phyloP scores from a whole-genome alignment of 2,113 vertebrate genomes.

The Pomatostomus ruficeps region DNA sequence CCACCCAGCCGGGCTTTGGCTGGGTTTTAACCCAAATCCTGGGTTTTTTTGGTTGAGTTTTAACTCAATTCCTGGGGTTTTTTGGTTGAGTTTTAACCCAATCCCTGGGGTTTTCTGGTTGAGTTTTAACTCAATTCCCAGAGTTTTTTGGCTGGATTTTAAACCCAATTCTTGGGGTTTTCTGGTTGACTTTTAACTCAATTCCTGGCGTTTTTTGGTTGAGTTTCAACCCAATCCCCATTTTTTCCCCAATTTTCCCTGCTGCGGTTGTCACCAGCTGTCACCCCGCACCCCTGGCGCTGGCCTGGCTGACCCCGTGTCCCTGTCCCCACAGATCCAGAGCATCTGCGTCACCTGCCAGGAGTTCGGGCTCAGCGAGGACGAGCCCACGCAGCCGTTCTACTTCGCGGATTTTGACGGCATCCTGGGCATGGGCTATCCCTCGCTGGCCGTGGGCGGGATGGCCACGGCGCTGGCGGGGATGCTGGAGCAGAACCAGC shows the following conservation, averaged over 20 bases:
- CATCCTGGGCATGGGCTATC: slow-evolving; percentile 70
- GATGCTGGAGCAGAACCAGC: slow-evolving; percentile 65
- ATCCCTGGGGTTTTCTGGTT: background rate
- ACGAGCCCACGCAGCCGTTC: slow-evolving; percentile 54
- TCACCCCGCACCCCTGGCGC: background rate
- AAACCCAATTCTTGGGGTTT: background rate
- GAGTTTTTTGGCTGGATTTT: background rate
- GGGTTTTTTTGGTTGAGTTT: background rate
- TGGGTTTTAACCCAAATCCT: background rate
- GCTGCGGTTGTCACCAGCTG: background rate
- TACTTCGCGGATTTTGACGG: slow-evolving; percentile 64
- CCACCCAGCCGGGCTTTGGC: background rate
- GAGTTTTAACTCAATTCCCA: background rate
- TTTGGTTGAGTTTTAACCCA: background rate
- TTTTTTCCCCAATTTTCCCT: background rate
- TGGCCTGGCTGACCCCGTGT: background rate
- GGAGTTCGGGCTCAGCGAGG: slow-evolving; percentile 74
- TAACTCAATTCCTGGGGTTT: background rate
- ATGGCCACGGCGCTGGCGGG: background rate
- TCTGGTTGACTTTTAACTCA: too few relatives aligned
- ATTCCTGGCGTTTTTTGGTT: background rate
- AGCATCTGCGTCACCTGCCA: slow-evolving; percentile 69
- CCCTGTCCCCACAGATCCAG: slow-evolving; percentile 60
- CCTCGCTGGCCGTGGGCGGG: background rate
- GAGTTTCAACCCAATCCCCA: background rate